phyloP scores from a whole-genome alignment of 1,140 invertebrate genomes.

The Achroia grisella region DNA sequence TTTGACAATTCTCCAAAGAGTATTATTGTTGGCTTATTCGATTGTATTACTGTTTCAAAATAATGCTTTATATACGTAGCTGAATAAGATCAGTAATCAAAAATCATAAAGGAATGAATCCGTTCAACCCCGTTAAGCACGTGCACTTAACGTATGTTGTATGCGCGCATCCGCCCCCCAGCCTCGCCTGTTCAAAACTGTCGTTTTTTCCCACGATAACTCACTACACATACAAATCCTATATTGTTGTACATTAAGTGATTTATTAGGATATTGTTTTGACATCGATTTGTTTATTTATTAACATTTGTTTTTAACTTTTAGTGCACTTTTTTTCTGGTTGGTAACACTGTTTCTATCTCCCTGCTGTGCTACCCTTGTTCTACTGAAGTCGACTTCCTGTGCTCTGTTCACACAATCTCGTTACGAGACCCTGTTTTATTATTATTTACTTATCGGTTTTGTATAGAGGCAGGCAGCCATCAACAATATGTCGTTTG shows the following conservation, averaged over 20 bases:
- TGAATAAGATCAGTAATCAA: background rate
- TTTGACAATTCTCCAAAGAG: too few species aligned
- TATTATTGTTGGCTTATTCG: too few species aligned
- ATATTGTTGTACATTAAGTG: conserved; percentile 16
- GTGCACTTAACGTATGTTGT: conserved; percentile 30
- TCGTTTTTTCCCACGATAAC: conserved; percentile 57
- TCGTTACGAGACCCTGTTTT: conserved; percentile 38
- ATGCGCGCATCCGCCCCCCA: conserved; percentile 49
- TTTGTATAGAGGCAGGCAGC: conserved; percentile 49
- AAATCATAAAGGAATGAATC: conserved; percentile 14
- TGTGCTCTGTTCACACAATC: conserved; percentile 50
- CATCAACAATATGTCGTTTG: conserved; percentile 61
- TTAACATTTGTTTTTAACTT: background rate
- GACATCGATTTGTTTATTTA: background rate
- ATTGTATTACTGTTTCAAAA: too few species aligned
- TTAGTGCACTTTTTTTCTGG: background rate
- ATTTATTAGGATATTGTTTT: conserved; percentile 13
- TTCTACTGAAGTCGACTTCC: conserved; percentile 41
- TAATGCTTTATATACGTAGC: too few species aligned
- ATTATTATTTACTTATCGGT: conserved; percentile 63
- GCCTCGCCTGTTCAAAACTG: conserved; percentile 35
- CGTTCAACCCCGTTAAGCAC: conserved; percentile 37
- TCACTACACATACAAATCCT: conserved; percentile 34
- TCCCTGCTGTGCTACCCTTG: conserved; percentile 24
- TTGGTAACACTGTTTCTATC: conserved; percentile 13